These are phyloP conservation scores for Drosophila macrospina DNA, from an alignment of 2,888 invertebrate genomes.

Conservation along the genomic window DNA sequence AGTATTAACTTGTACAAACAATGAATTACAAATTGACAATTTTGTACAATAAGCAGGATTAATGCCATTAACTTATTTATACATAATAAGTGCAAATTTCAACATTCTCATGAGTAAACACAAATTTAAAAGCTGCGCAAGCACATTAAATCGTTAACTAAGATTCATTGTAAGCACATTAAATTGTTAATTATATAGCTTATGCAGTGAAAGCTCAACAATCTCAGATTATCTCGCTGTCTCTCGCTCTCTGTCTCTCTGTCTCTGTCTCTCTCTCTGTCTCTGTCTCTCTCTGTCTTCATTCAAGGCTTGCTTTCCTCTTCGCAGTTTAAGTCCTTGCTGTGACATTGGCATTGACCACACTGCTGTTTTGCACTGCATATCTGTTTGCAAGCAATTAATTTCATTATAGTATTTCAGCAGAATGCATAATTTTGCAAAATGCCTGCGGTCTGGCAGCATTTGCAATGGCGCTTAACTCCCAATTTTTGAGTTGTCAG, in stretches of 20 bases:
- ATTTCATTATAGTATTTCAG: slow-evolving; percentile 64
- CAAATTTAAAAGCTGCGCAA: background rate
- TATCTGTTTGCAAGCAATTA: slow-evolving; percentile 64
- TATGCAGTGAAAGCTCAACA: background rate
- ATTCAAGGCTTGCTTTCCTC: background rate
- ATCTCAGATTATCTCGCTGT: background rate
- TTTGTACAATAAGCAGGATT: no score
- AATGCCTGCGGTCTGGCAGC: slow-evolving; percentile 23
- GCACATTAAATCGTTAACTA: background rate
- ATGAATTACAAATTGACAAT: no score
- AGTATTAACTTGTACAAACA: no score
- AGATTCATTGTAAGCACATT: background rate
- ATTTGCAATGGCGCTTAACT: slow-evolving; percentile 27
- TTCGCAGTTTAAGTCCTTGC: background rate
- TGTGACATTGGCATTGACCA: slow-evolving; percentile 27
- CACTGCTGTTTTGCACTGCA: slow-evolving; percentile 24
- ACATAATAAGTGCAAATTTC: no score
- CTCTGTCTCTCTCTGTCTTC: background rate
- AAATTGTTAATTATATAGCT: slow-evolving; percentile 1
- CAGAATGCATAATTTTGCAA: slow-evolving; percentile 64
- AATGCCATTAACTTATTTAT: no score
- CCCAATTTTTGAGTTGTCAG: slow-evolving; percentile 53
- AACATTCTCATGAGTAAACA: background rate
- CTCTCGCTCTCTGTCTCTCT: no score
- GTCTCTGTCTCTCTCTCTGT: no score